Evolutionary conservation across 2,797 vertebrate genomes (phyloP).

Genomic region (Pogonophryne albipinna): DNA sequence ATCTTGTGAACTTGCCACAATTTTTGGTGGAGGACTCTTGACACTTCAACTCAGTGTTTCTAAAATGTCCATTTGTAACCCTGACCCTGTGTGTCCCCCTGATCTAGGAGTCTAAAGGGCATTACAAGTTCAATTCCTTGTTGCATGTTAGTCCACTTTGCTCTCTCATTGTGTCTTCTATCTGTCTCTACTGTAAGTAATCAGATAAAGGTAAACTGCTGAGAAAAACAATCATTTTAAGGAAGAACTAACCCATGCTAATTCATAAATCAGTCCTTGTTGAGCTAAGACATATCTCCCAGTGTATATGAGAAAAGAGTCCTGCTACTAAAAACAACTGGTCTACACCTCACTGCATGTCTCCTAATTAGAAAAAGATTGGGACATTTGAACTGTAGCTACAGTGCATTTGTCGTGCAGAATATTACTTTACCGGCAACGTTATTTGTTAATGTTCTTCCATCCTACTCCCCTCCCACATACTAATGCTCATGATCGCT

Average conservation of each 20-base stretch:
- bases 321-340: neutral
- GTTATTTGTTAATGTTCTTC: neutral
- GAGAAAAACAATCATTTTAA: neutral
- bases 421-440: neutral
- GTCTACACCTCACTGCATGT: neutral
- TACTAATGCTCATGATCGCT: neutral
- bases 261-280: neutral
- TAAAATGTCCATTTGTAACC: no score
- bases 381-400: neutral
- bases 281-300: neutral
- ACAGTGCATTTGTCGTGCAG: neutral
- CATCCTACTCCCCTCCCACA: neutral
- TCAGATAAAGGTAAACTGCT: neutral
- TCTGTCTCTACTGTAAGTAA: neutral
- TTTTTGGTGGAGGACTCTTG: no score
- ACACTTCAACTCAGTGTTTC: no score
- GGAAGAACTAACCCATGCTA: neutral
- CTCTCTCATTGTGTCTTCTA: no score
- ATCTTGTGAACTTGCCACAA: no score
- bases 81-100: no score
- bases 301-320: neutral
- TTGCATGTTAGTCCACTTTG: no score
- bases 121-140: no score
- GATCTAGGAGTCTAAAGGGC: no score
- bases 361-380: neutral